Base-by-base conservation (phyloP, 2,113 vertebrate genomes). In the Pteronura brasiliensis region DNA sequence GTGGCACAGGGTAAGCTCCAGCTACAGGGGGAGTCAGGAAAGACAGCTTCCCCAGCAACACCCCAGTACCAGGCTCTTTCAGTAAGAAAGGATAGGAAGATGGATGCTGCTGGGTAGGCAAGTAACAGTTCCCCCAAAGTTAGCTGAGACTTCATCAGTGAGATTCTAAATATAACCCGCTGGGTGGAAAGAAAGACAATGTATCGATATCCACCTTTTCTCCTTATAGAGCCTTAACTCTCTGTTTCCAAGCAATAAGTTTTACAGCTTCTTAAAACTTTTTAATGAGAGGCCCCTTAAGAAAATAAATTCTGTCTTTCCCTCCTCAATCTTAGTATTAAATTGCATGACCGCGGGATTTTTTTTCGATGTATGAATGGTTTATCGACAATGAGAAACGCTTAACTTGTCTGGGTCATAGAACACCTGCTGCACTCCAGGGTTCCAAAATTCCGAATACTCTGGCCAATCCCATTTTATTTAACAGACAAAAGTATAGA, bases 301-400 rank as follows among this genome's bases (percentile, higher is more conserved):
- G 59, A n/a, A 65, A 57, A 83, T 23, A 20, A 21, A 39, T 25
- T 39, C 27, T 55, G 17, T 3, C 0, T 90, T 69, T 42, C 21
- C 65, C n/a, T 81, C 49, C 57, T 0, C 9, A 49, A 31, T 57
- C 79, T 89, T n/a, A 10, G 8, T 7, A 42, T 25, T 47, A 67
- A 89, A 36, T 3, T 23, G 5, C 7, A 20, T 34, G 47, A 92
- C 72, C 29, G 21, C 57, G 34, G 23, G 31, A 7, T 21, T 31
- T 44, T 55, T 83, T 83, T 59, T 52, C 80, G 34, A 12, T 11
- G 15, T 55, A 44, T 76, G 76, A 81, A 81, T 82, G 47, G 65
- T 86, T 96, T 82, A 57, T 94, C 44, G 15, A 71, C 94, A 77
- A 21, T 57, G 84, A 63, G 88, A 96, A 92, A 92, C 13, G 25